Conservation (phyloP, 30 jellyfish, hydroid and myxozoan species). For the Aurelia aurita complex sp. Pacific region DNA sequence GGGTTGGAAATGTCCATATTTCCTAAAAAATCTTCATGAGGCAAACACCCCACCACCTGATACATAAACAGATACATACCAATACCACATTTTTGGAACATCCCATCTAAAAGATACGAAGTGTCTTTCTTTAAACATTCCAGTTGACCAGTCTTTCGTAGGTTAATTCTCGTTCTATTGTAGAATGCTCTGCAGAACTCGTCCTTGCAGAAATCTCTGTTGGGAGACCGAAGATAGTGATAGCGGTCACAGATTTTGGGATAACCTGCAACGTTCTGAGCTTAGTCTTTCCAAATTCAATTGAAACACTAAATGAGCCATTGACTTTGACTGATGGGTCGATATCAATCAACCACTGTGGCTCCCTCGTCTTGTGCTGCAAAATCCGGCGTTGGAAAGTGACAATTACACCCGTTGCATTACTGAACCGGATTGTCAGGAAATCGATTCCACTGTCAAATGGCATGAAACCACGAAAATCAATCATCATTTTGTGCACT, state of each 20-base stretch:
- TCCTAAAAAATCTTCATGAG: no score
- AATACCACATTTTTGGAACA: slow-evolving; percentile 20
- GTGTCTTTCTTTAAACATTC: slow-evolving; percentile 11
- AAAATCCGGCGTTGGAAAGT: no score
- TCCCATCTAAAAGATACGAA: slow-evolving; percentile 10
- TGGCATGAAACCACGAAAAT: no score
- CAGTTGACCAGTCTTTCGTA: neutral
- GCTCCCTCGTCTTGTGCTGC: neutral
- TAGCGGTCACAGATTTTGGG: neutral
- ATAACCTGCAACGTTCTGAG: neutral
- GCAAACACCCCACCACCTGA: no score
- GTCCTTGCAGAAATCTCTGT: neutral
- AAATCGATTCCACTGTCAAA: no score
- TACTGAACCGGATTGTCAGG: no score
- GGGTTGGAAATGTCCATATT: no score
- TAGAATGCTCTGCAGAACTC: slow-evolving; percentile 11
- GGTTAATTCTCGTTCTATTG: neutral
- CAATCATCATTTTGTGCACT: no score
- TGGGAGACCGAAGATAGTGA: neutral
- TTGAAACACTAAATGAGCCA: neutral
- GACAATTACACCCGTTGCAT: no score
- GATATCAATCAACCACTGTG: neutral
- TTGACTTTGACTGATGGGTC: neutral
- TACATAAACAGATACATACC: slow-evolving; percentile 12
- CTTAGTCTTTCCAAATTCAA: neutral